Percentiles rank a stretch among this genome's conserved stretches.
These are phyloP conservation scores for Pogoniulus pusillus DNA, from an alignment of 2,797 vertebrate genomes.

Conservation along the genomic window DNA sequence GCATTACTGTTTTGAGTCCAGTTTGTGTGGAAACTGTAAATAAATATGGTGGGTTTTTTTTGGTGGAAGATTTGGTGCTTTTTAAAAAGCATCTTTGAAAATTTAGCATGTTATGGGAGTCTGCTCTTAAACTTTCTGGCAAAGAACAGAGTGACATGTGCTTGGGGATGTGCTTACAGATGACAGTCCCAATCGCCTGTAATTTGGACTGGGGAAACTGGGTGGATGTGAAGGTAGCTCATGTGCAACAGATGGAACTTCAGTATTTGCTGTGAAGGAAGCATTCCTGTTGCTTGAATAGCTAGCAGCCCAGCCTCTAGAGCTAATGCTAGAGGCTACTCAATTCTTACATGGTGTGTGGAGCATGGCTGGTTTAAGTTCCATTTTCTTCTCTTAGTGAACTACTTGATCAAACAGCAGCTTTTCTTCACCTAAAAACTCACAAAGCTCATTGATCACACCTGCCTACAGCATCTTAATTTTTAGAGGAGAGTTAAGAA, in stretches of 20 bases:
- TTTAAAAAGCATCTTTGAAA: background rate
- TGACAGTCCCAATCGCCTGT: rapidly evolving
- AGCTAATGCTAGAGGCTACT: background rate
- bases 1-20: background rate
- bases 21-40: background rate
- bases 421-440: background rate
- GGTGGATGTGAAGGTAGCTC: background rate
- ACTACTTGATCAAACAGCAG: background rate
- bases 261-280: background rate
- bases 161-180: background rate
- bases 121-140: background rate
- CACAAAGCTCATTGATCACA: rapidly evolving
- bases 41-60: background rate
- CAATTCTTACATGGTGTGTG: background rate
- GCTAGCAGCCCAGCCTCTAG: background rate
- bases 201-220: background rate
- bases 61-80: no score
- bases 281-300: background rate
- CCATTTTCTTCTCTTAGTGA: background rate
- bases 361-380: background rate
- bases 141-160: rapidly evolving
- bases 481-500: background rate
- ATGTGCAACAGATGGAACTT: background rate
- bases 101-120: background rate
- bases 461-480: background rate